Evolutionary conservation across 2,888 invertebrate species (phyloP).

Genomic region (Trachelus troglodyta): DNA sequence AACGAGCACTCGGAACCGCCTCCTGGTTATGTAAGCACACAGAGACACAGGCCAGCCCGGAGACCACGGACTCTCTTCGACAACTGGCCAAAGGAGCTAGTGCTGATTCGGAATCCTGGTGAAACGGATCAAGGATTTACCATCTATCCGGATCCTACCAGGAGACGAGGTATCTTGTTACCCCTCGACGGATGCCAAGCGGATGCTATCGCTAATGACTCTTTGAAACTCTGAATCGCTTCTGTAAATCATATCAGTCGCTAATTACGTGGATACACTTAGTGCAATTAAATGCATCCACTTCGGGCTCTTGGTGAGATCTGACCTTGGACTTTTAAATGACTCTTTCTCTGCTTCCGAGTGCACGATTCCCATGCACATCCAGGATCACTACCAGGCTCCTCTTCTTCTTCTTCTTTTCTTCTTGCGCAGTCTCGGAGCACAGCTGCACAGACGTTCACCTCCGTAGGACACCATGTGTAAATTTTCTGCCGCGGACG

Average conservation of each 20-base stretch:
- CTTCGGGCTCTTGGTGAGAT: not conserved
- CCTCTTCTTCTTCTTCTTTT: not conserved
- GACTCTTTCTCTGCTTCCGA: slow-evolving; percentile 26
- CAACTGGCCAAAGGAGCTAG: not conserved
- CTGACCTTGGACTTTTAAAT: slow-evolving; percentile 28
- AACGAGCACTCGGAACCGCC: not conserved
- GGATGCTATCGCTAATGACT: not conserved
- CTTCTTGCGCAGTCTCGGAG: not conserved
- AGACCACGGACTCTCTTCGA: not conserved
- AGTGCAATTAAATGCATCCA: not conserved
- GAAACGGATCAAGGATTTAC: not conserved
- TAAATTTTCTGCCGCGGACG: slow-evolving; percentile 18
- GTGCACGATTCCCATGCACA: slow-evolving; percentile 4
- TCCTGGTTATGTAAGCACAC: not conserved
- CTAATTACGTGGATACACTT: not conserved
- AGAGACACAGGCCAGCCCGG: not conserved
- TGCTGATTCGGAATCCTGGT: not conserved
- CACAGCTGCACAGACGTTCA: slow-evolving; percentile 6
- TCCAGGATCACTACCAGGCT: not conserved
- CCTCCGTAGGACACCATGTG: slow-evolving; percentile 12
- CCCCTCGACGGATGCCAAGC: not conserved
- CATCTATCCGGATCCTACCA: not conserved
- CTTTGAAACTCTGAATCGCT: not conserved
- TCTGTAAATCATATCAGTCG: not conserved
- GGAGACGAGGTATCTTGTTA: not conserved